Evolutionary conservation across 1,140 invertebrate species (phyloP), one percentile per base, ranked within the genome.

Genomic region (Meteorus sp.): DNA sequence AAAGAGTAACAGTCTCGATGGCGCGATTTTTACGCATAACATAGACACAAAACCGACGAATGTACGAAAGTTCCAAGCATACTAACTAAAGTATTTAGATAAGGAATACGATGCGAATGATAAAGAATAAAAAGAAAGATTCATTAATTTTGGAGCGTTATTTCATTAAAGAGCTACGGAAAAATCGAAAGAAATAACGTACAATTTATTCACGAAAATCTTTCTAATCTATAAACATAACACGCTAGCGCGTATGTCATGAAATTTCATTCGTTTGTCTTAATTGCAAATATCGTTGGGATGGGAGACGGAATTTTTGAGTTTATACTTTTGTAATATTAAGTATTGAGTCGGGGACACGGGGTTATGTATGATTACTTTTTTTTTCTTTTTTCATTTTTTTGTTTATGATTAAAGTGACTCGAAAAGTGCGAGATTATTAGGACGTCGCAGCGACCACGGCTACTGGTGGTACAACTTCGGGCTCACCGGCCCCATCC

Each of bases 371-470:
- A 72, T 72, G 67, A 67, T 52, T 52, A 52, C 17, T 48, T 48
- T 31, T 48, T 37, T 52, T 56, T 56, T 51, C 22, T 55, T 56
- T 55, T 37, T 51, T 52, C 17, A 9, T 55, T 50, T 50, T 48
- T 47, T 48, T 31, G 2, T 54, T 53, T 53, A 45, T 51, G 56
- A 53, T 47, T 47, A 52, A 59, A 31, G 37, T 59, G 23, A 43
- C 37, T 44, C 37, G 29, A 51, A 37, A 47, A 41, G 19, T 44
- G 43, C 64, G 66, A 69, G 68, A 76, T 80, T 78, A 80, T 59
- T 59, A 59, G 68, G 78, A 80, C 66, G 75, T 78, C 57, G 78
- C 78, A 41, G 74, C 74, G 52, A 79, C 77, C 53, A 79, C 77
- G 29, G 75, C 73, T 62, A 79, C 75, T 3, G 77, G 70, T 56